Evolutionary conservation across 2,797 vertebrate species (phyloP).

Genomic region (Lithobates pipiens): DNA sequence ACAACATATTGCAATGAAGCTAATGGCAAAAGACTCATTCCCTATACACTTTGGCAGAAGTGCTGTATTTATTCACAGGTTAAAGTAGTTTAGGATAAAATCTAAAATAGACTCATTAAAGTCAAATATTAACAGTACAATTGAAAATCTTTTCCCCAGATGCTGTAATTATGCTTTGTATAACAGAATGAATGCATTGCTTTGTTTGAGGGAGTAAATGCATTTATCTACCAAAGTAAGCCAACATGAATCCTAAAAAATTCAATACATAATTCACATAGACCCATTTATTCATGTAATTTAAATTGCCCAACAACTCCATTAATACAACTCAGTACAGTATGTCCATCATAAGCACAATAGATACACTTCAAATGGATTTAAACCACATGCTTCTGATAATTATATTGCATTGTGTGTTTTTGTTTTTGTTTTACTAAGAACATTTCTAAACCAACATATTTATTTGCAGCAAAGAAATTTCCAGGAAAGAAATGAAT

Average conservation of each 20-base stretch:
- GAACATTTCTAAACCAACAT: constrained; percentile 3
- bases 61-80: background rate
- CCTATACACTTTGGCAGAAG: background rate
- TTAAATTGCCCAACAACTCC: background rate
- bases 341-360: background rate
- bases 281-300: background rate
- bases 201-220: background rate
- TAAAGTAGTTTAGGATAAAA: background rate
- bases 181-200: background rate
- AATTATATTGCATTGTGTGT: background rate
- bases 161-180: background rate
- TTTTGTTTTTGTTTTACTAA: background rate
- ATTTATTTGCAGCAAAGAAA: background rate
- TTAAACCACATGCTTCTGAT: background rate
- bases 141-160: background rate
- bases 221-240: background rate
- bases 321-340: background rate
- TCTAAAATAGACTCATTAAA: background rate
- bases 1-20: background rate
- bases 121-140: no score
- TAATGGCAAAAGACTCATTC: background rate
- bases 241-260: no score
- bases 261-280: background rate
- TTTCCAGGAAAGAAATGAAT: background rate
- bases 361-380: background rate